Evolutionary conservation across 1,140 invertebrate species (phyloP).

Genomic region (Heliconius hermathena): DNA sequence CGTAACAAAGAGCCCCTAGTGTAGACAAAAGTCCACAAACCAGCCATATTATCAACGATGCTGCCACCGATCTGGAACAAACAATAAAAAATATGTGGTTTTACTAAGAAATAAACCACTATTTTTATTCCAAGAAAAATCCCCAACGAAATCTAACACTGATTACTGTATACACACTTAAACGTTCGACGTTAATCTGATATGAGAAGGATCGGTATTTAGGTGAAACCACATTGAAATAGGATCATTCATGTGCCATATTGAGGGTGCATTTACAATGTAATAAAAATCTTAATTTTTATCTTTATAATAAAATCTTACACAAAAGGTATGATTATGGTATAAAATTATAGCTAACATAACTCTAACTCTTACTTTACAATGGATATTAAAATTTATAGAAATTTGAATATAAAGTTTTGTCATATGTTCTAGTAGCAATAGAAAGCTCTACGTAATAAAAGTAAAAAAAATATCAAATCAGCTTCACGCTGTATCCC

Average conservation of each 20-base stretch:
- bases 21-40: constrained; percentile 88
- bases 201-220: constrained; percentile 23
- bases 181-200: constrained; percentile 6
- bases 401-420: neutral
- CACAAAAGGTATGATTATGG: too few species aligned
- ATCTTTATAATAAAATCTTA: too few species aligned
- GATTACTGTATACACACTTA: constrained; percentile 20
- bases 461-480: neutral
- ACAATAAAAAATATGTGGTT: neutral
- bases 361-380: too few species aligned
- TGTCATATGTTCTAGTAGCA: neutral
- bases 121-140: constrained; percentile 9
- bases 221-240: constrained; percentile 30
- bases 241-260: neutral
- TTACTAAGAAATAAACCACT: constrained; percentile 12
- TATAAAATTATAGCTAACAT: too few species aligned
- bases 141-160: constrained; percentile 8
- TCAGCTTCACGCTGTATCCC: too few species aligned
- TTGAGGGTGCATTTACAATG: too few species aligned
- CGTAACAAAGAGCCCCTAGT: constrained; percentile 91
- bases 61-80: constrained; percentile 84
- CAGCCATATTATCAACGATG: constrained; percentile 88
- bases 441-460: neutral
- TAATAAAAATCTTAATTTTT: too few species aligned
- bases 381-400: neutral